Base-by-base conservation (phyloP, 2,113 vertebrate species). In the Varanus komodoensis region DNA sequence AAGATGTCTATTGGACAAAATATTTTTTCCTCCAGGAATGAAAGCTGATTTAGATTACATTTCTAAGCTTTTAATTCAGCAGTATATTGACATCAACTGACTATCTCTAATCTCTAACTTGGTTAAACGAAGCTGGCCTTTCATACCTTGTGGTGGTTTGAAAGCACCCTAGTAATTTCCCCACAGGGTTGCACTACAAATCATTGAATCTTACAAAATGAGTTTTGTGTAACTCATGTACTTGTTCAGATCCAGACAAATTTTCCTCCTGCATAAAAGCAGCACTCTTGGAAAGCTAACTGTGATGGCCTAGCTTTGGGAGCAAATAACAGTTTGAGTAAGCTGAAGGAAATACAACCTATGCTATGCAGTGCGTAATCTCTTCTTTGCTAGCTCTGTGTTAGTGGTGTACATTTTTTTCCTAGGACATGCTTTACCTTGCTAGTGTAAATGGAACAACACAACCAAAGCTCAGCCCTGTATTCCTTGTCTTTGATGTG, bases 81-180 rank as follows among this genome's bases (percentile, higher is more conserved):
- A 89, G 71, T 91, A 94, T 90, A 91, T 93, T 89, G 86, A 90
- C 91, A 93, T 94, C 89, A 87, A 95, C 92, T 95, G 2, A 15
- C 67, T 44, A 91, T 94, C 92, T 71, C 93, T 94, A 95, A 94
- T 95, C 93, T 94, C 92, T 90, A 95, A 91, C 94, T 92, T 93
- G 93, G 87, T 91, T 95, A 87, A 93, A 96, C 89, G 69, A 54
- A 93, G 94, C 81, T 89, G 89, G 88, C 90, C 93, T 90, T 93
- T 95, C 89, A 89, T 89, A 93, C 90, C 94, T 96, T 92, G 94
- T 87, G 91, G 87, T 92, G 89, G 81, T 61, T 17, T 95, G 84
- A 25, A 89, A 89, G 64, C 93, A 94, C 95, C 92, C 91, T 93
- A 94, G 92, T 89, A 96, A 92, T 92, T 91, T 91, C 93, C 93